phyloP scores from a whole-genome alignment of 2,888 invertebrate genomes.

The Hirtodrosophila histrioides region DNA sequence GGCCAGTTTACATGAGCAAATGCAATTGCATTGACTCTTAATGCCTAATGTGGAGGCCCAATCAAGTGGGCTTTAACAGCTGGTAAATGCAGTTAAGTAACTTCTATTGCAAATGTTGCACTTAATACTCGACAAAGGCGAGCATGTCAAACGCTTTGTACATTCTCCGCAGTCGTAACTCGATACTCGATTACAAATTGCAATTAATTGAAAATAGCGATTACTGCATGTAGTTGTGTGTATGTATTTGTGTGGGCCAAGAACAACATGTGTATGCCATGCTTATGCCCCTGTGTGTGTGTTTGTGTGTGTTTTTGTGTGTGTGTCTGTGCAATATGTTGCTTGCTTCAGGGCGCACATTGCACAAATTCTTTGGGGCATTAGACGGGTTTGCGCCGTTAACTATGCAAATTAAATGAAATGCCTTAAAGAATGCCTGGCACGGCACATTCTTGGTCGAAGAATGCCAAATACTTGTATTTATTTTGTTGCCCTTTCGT shows the following conservation, averaged over 20 bases:
- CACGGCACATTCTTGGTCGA: slow-evolving; percentile 57
- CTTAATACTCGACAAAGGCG: slow-evolving; percentile 30
- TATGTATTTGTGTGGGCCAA: slow-evolving; percentile 19
- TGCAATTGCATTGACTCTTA: slow-evolving; percentile 81
- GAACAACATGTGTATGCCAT: no score
- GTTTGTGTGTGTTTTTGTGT: slow-evolving; percentile 12
- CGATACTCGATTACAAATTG: slow-evolving; percentile 81
- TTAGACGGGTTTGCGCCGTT: slow-evolving; percentile 44
- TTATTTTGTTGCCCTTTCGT: neutral
- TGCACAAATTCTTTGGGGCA: slow-evolving; percentile 65
- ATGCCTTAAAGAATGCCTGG: slow-evolving; percentile 57
- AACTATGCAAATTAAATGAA: slow-evolving; percentile 58
- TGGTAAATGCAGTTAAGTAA: slow-evolving; percentile 12
- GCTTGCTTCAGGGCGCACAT: slow-evolving; percentile 50
- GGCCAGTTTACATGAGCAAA: slow-evolving; percentile 83
- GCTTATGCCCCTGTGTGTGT: slow-evolving; percentile 15
- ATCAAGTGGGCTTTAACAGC: slow-evolving; percentile 77
- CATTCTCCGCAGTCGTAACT: slow-evolving; percentile 60
- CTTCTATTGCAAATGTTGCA: slow-evolving; percentile 6
- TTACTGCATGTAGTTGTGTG: slow-evolving; percentile 64
- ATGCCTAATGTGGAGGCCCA: slow-evolving; percentile 72
- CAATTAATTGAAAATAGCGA: slow-evolving; percentile 81
- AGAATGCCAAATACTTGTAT: slow-evolving; percentile 21
- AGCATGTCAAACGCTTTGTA: slow-evolving; percentile 54
- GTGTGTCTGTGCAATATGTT: slow-evolving; percentile 19